Base-by-base conservation (phyloP, 2,113 vertebrate genomes). In the Anser brachyrhynchus region DNA sequence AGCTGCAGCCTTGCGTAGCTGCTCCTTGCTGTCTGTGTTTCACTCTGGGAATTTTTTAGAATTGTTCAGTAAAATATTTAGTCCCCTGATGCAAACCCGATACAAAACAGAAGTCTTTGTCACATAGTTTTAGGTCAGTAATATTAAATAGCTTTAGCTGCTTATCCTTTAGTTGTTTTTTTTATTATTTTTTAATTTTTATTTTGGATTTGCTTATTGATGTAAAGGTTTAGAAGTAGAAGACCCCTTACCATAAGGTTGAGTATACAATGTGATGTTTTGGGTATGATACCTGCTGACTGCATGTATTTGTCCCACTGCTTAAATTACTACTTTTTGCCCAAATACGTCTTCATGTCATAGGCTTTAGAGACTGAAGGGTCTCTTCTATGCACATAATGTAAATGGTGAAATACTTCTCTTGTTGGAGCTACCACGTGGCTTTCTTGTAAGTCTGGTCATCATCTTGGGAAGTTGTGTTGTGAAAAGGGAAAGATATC, bases 261-360 rank as follows among this genome's bases (percentile, higher is more conserved):
- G 79, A 39, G 20, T 39, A 46, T 46, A 43, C 67, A 81, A 81
- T 15, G 8, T 6, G 5, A 0, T 21, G 3, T 46, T 71, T 74
- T 54, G 10, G 61, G 0, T 31, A n/a, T 51, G 17, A 29, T 13
- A 23, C 0, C 0, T 43, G 16, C 31, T 21, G 2, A 25, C 41
- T 74, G n/a, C 6, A 13, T 31, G 0, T n/a, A 16, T 35, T 35
- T 35, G 35, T 35, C 35, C 29, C 13, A 8, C 39, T n/a, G 33
- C 6, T 76, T 49, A 41, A 58, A 72, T 82, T 1, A 23, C n/a
- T 75, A 73, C 26, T 19, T 71, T 95, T 82, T 92, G 15, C 49
- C 69, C 8, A 46, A 65, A 25, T 62, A 4, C 0, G 0, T 20
- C 17, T 65, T 85, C 29, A 54, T 8, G 69, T 4, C 13, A 1